Percentiles rank a stretch among this genome's conserved stretches.
phyloP scores from a whole-genome alignment of 2,888 invertebrate species.

The Labia minor region DNA sequence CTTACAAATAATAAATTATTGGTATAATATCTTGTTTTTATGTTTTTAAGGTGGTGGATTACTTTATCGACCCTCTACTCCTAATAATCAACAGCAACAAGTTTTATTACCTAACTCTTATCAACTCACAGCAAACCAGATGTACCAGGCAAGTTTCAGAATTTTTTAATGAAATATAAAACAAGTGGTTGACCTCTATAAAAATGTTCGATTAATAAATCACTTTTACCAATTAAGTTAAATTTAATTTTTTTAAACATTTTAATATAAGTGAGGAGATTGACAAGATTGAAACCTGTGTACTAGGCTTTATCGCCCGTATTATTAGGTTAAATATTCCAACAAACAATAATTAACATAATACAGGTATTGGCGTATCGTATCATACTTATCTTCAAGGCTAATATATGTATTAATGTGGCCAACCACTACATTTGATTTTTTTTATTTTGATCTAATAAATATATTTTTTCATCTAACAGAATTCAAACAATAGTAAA shows the following conservation, averaged over 20 bases:
- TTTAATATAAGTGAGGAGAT: too few species aligned
- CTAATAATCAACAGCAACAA: constrained; percentile 40
- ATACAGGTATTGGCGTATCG: constrained; percentile 35
- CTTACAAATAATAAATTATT: too few species aligned
- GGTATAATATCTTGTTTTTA: constrained; percentile 16
- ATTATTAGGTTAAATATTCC: too few species aligned
- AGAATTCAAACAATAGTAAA: constrained; percentile 25
- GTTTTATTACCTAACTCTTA: constrained; percentile 49
- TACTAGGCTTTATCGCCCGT: constrained; percentile 45
- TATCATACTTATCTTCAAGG: not conserved
- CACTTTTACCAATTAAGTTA: too few species aligned
- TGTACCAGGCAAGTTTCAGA: constrained; percentile 52
- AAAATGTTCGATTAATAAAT: too few species aligned
- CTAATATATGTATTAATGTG: constrained; percentile 8
- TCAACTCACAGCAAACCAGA: constrained; percentile 48
- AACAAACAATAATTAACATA: constrained; percentile 34
- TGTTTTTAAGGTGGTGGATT: constrained; percentile 39
- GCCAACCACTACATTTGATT: constrained; percentile 1
- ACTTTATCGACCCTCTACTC: constrained; percentile 56
- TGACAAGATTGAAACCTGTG: too few species aligned
- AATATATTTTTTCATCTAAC: constrained; percentile 16
- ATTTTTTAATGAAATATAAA: constrained; percentile 17
- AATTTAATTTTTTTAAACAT: too few species aligned
- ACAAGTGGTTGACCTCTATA: not conserved
- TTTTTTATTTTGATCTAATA: constrained; percentile 27